Base-by-base conservation (phyloP, 92 coral and sea anemone species). In the Palythoa grandis region DNA sequence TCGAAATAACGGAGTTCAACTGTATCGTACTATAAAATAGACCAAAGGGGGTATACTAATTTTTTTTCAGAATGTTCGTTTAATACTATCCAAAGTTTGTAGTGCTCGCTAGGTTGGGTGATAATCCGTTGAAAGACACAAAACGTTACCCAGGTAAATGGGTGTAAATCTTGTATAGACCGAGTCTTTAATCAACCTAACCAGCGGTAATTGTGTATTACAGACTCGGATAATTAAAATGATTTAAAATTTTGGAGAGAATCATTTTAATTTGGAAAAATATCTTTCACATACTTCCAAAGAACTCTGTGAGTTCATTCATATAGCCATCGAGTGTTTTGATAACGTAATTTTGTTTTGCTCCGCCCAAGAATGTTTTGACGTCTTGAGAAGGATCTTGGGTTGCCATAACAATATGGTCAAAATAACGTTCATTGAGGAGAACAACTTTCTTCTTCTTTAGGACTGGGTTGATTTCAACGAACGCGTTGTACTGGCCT, bases 311-410 rank as follows among this genome's bases (percentile, higher is more conserved):
- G 9, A 94, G 83, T 37, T 94, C 98, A 5, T 87, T 92, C 72
- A 94, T 82, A 56, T 75, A 92, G 3, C 98, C 98, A 15, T 90
- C 75, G 5, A 92, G 80, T 43, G 92, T 94, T 74, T 94, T 94
- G 13, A 92, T 88, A 22, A 94, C 90, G 60, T 88, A 94, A 2
- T 93, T 93, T 67, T 86, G 90, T 66, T 90, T 90, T 72, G 89
- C 86, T 66, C 88, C 89, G 52, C 86, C 90, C 77, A 92, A 23
- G 89, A 94, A 94, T 72, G 88, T 78, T 24, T 83, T 86, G 43
- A 90, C 85, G n/a, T 71, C 79, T 6, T 89, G 88, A 15, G 86
- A 79, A 11, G 87, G 92, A 11, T 56, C 56, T 53, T 70, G 76
- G 7, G 85, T 88, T 5, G 86, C 87, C 73, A 82, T 82, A 24